These are phyloP conservation scores for Anguilla obscura DNA, from an alignment of 2,797 vertebrate genomes.

Conservation along the genomic window DNA sequence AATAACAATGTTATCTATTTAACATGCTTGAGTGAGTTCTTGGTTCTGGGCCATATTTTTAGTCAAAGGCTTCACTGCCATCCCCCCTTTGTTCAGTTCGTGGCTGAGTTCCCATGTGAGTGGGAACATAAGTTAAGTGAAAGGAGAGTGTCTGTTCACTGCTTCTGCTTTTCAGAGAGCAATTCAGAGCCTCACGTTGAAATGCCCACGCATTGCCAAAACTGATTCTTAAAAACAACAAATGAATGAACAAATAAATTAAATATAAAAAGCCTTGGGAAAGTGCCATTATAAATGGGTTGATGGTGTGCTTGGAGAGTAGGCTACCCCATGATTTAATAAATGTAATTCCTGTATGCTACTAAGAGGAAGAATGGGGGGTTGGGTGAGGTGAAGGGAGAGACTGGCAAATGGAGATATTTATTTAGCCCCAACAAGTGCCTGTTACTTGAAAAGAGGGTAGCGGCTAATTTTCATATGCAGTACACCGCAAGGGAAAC, in stretches of 20 bases:
- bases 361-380: not conserved
- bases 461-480: not conserved
- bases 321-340: not conserved
- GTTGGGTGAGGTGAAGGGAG: not conserved
- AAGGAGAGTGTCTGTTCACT: not conserved
- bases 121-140: not conserved
- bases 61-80: not conserved
- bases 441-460: not conserved
- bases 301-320: not conserved
- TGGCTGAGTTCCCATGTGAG: not conserved
- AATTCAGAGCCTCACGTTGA: not conserved
- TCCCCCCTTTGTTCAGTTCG: not conserved
- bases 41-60: not conserved
- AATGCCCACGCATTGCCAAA: not conserved
- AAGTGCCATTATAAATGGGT: not conserved
- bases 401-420: not conserved
- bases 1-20: not conserved
- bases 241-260: not conserved
- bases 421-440: not conserved
- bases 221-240: not conserved
- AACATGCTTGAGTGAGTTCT: slow-evolving; percentile 3
- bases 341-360: not conserved
- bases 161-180: not conserved
- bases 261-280: not conserved
- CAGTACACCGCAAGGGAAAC: not conserved